Percentiles rank a stretch among this genome's conserved stretches.
Evolutionary conservation across 1,140 invertebrate genomes (phyloP).

Genomic region (Ooceraea biroi): DNA sequence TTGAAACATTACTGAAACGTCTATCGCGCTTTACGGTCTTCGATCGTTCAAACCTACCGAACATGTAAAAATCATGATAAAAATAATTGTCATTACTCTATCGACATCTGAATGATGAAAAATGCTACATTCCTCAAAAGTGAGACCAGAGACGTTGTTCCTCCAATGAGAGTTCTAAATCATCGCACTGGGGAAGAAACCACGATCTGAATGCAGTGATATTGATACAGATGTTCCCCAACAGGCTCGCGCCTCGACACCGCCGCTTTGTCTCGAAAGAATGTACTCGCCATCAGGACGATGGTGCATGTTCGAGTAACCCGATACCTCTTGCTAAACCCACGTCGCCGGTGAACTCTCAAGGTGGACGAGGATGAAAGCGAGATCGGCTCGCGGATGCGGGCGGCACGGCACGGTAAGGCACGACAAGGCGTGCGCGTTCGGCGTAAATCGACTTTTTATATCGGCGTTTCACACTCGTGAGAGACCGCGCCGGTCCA

Average conservation of each 20-base stretch:
- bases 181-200: not conserved
- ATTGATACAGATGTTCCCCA: slow-evolving; percentile 16
- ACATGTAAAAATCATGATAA: not conserved
- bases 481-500: not conserved
- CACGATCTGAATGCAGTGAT: not conserved
- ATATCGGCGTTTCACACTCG: slow-evolving; percentile 39
- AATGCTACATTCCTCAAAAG: not conserved
- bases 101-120: not conserved
- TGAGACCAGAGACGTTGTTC: not conserved
- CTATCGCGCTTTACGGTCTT: not conserved
- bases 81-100: not conserved
- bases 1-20: slow-evolving; percentile 15
- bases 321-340: slow-evolving; percentile 34
- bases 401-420: slow-evolving; percentile 1
- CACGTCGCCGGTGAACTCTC: slow-evolving; percentile 37
- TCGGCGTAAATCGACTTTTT: slow-evolving; percentile 64
- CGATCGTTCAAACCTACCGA: not conserved
- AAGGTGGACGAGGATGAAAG: slow-evolving; percentile 47
- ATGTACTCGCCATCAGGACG: not conserved
- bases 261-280: slow-evolving; percentile 34
- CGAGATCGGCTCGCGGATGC: slow-evolving; percentile 43
- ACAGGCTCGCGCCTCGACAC: not conserved
- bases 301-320: slow-evolving; percentile 25
- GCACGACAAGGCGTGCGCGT: not conserved
- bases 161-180: not conserved